phyloP scores from a whole-genome alignment of 1,140 invertebrate genomes.

The Cydia amplana region DNA sequence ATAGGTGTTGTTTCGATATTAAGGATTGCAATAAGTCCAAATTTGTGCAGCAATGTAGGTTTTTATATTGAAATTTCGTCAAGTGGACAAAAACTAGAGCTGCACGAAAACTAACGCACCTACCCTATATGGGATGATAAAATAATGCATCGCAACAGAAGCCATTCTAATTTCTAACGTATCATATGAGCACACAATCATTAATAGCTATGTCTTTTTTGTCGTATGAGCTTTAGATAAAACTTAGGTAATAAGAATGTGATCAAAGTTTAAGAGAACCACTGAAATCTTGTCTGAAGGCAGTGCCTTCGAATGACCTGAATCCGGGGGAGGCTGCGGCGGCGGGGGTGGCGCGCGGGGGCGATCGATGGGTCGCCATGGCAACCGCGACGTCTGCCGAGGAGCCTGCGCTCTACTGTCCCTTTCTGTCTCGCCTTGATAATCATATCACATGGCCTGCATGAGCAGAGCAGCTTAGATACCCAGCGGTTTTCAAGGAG shows the following conservation, averaged over 20 bases:
- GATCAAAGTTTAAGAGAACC: background rate
- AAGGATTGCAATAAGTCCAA: no score
- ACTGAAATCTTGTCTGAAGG: conserved; percentile 20
- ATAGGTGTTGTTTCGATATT: no score
- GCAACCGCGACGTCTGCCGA: conserved; percentile 77
- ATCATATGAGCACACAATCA: no score
- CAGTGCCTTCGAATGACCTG: conserved; percentile 65
- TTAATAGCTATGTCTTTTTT: background rate
- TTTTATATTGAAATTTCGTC: no score
- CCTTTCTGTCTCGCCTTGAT: conserved; percentile 47
- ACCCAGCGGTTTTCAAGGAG: background rate
- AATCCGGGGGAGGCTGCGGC: conserved; percentile 67
- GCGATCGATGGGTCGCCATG: conserved; percentile 76
- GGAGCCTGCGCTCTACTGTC: conserved; percentile 75
- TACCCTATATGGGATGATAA: no score
- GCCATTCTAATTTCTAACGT: no score
- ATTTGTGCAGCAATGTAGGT: no score
- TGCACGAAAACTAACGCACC: no score
- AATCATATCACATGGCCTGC: conserved; percentile 61
- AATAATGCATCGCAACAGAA: no score
- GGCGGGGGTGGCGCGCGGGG: conserved; percentile 55
- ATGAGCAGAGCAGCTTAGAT: conserved; percentile 38
- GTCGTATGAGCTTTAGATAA: background rate
- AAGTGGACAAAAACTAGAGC: no score
- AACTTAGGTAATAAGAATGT: background rate